Evolutionary conservation across 2,797 vertebrate genomes (phyloP).

Genomic region (Trachurus trachurus): DNA sequence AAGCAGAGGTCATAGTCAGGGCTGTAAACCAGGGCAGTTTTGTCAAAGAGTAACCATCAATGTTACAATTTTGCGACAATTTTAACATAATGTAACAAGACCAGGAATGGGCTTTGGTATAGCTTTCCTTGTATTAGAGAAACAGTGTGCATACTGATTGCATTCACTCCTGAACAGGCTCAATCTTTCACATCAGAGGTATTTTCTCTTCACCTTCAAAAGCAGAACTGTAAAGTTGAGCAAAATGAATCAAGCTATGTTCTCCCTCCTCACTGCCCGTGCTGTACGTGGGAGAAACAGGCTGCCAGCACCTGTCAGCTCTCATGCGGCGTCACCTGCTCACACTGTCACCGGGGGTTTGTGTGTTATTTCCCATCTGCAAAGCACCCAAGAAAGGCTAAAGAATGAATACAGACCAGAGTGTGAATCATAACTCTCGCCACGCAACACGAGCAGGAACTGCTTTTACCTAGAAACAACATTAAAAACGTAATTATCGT

Average conservation of each 20-base stretch:
- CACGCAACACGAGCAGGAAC: not conserved
- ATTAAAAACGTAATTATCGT: constrained; percentile 1
- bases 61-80: not conserved
- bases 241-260: not conserved
- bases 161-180: not conserved
- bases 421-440: not conserved
- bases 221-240: not conserved
- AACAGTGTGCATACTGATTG: not conserved
- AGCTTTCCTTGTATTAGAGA: not conserved
- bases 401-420: not conserved
- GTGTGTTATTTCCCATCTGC: not conserved
- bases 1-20: not conserved
- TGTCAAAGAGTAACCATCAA: not conserved
- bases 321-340: constrained; percentile 8
- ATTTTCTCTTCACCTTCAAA: constrained; percentile 7
- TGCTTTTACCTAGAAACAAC: not conserved
- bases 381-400: not conserved
- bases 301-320: constrained; percentile 15
- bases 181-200: not conserved
- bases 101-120: not conserved
- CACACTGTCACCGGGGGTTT: not conserved
- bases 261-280: not conserved
- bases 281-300: not conserved
- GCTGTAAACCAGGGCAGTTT: not conserved
- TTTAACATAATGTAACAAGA: not conserved